A percentile compares a stretch with the other conserved stretches of the same genome.
Evolutionary conservation across 2,797 vertebrate genomes (phyloP).

Genomic region (Podarcis siculus): DNA sequence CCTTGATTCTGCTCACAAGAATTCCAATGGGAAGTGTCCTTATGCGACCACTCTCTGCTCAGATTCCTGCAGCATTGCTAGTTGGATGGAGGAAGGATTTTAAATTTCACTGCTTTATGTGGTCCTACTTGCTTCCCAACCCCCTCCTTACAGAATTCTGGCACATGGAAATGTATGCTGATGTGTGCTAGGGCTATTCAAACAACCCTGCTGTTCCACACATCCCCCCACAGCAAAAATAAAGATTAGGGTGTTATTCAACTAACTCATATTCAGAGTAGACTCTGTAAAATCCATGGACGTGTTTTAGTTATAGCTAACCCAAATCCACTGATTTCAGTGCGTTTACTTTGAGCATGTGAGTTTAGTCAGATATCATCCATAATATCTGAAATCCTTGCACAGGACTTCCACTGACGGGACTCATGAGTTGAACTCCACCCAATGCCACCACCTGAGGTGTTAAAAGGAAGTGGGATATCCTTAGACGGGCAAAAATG

Average conservation of each 20-base stretch:
- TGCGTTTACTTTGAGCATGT: too few relatives aligned
- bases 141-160: background rate
- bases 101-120: constrained; percentile 23
- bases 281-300: too few relatives aligned
- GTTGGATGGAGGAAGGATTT: background rate
- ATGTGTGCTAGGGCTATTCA: background rate
- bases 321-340: too few relatives aligned
- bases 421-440: too few relatives aligned
- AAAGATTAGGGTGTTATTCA: background rate
- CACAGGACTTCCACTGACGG: too few relatives aligned
- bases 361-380: too few relatives aligned
- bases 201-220: too few relatives aligned
- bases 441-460: background rate
- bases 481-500: background rate
- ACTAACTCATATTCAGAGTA: too few relatives aligned
- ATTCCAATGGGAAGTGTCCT: background rate
- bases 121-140: constrained; percentile 19
- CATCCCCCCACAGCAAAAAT: background rate
- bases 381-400: too few relatives aligned
- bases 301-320: too few relatives aligned
- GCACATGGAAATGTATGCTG: background rate
- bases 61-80: background rate
- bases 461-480: background rate
- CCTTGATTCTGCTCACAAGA: background rate
- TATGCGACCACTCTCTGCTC: background rate